Base-by-base conservation (phyloP, 2,888 invertebrate genomes). In the Spisula solida region DNA sequence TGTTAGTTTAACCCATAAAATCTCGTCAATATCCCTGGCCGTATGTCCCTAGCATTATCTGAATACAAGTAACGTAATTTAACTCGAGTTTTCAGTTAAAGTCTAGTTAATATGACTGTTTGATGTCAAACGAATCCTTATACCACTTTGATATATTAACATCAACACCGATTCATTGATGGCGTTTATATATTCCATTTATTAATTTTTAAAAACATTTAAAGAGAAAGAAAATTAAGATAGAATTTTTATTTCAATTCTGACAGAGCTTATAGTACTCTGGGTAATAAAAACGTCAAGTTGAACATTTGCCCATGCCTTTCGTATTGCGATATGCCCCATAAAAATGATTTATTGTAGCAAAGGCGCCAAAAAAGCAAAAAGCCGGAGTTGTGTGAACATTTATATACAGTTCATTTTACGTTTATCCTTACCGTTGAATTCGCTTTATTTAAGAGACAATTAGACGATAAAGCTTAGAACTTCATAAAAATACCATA, bases 281-380 rank as follows among this genome's bases (percentile, higher is more conserved):
- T 70, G 41, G 88, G 91, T 84, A 86, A 92, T 92, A 89, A 92
- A 92, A 90, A 86, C 89, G 89, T 91, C 92, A 91, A 81, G 83
- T 31, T 82, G 70, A 89, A 91, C 92, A 92, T 92, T 86, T 88
- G 90, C 89, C 85, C 87, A 85, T 88, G 88, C 88, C 81, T 83
- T 85, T 90, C 89, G 83, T 90, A 92, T 84, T 89, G 89, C 88
- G 90, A 89, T 92, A 88, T 85, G 85, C 87, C 88, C 92, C 89
- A 92, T 92, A 92, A 92, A 92, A 90, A 89, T 90, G 92, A 92
- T 92, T 92, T 92, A 92, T 92, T 47, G 85, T 18, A 70, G 85
- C 31, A 51, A 20, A 88, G 92, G 92, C 92, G 92, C 92, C 92
- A 88, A 85, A 90, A 87, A 86, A 84, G 79, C 78, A 85, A 85